phyloP scores from a whole-genome alignment of 2,797 vertebrate genomes.

The Chloroceryle amazona region DNA sequence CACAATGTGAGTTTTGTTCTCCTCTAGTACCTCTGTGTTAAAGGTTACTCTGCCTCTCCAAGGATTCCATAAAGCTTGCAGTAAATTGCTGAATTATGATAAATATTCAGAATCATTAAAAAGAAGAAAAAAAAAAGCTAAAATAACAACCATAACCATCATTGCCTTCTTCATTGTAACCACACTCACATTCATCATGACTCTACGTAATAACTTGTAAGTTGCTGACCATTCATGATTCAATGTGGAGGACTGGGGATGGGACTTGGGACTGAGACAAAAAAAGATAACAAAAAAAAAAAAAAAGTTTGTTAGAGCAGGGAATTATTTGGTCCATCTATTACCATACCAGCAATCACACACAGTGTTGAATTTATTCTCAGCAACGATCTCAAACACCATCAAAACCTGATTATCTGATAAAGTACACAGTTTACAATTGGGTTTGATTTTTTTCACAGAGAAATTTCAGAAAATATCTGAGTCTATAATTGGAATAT shows the following conservation, averaged over 20 bases:
- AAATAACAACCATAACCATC: neutral
- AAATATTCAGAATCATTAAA: neutral
- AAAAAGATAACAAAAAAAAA: neutral
- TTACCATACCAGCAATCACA: neutral
- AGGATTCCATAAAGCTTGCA: conserved; percentile 20
- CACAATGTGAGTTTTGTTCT: neutral
- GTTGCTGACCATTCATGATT: neutral
- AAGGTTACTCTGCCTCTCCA: conserved; percentile 36
- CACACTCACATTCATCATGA: neutral
- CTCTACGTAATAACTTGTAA: accelerated
- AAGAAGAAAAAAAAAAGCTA: neutral
- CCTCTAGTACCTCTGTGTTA: conserved; percentile 22
- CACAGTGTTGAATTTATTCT: neutral
- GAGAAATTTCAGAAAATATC: neutral
- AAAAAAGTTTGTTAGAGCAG: accelerated
- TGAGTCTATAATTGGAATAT: neutral
- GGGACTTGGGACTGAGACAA: neutral
- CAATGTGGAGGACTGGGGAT: accelerated
- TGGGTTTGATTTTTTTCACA: neutral
- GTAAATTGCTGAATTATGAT: neutral
- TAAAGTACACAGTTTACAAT: accelerated
- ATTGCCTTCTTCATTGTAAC: neutral
- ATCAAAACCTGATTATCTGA: neutral
- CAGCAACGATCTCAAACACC: neutral
- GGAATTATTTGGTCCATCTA: neutral